phyloP scores from a whole-genome alignment of 2,888 invertebrate species.

The Sarcophaga caerulescens region DNA sequence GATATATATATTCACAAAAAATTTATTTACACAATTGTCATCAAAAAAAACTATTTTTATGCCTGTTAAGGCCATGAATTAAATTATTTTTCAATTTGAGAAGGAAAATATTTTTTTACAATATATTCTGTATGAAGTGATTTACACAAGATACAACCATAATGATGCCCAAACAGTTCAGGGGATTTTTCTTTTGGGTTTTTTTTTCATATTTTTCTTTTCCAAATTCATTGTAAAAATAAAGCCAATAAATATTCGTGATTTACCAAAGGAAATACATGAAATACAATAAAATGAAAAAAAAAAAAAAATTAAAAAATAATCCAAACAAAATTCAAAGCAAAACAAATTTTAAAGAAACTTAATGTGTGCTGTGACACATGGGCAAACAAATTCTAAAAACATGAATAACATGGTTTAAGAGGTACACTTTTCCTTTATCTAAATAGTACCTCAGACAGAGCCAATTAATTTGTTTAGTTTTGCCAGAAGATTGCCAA shows the following conservation, averaged over 20 bases:
- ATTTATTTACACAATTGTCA: slow-evolving; percentile 53
- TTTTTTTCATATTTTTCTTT: neutral
- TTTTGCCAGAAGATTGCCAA: no score
- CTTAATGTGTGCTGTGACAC: slow-evolving; percentile 58
- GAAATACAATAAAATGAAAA: neutral
- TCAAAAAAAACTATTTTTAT: slow-evolving; percentile 35
- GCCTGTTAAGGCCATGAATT: slow-evolving; percentile 55
- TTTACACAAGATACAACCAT: slow-evolving; percentile 58
- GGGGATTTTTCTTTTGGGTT: neutral
- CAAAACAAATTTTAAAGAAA: no score
- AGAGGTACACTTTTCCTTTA: no score
- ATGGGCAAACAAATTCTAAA: slow-evolving; percentile 54
- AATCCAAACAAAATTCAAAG: slow-evolving; percentile 37
- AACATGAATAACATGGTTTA: neutral
- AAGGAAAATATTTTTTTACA: neutral
- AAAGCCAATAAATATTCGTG: slow-evolving; percentile 57
- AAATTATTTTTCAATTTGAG: slow-evolving; percentile 16
- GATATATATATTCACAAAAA: neutral
- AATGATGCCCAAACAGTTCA: slow-evolving; percentile 53
- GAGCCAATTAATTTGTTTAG: no score
- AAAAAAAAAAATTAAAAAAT: slow-evolving; percentile 37
- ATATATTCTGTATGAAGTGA: slow-evolving; percentile 49
- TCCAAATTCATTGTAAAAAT: slow-evolving; percentile 33
- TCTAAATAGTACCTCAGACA: no score
- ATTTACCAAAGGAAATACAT: slow-evolving; percentile 40